Evolutionary conservation across 2,797 vertebrate species (phyloP).

Genomic region (Merluccius polli): DNA sequence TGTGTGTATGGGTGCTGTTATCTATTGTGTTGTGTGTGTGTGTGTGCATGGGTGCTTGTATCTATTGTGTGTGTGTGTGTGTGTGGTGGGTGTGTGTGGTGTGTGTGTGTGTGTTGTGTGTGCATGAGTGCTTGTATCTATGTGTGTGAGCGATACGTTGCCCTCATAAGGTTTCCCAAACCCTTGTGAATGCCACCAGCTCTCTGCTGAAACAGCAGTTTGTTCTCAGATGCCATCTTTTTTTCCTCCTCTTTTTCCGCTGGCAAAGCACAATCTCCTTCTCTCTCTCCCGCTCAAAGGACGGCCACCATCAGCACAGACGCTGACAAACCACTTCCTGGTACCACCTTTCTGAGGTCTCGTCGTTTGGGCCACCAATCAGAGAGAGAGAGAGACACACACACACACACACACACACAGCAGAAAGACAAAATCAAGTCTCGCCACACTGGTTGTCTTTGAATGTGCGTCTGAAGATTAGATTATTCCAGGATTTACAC

Average conservation of each 20-base stretch:
- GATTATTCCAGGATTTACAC: constrained; percentile 40
- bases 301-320: constrained; percentile 63
- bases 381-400: constrained; percentile 10
- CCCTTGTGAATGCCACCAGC: constrained; percentile 69
- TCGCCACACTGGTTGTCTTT: background rate
- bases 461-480: constrained; percentile 15
- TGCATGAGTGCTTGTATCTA: constrained; percentile 16
- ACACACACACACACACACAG: background rate
- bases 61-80: constrained; percentile 12
- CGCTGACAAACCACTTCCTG: constrained; percentile 50
- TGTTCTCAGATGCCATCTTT: constrained; percentile 51
- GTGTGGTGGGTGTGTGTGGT: constrained; percentile 27
- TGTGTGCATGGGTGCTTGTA: too few relatives aligned
- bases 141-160: constrained; percentile 61
- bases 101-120: constrained; percentile 26
- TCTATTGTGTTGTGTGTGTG: too few relatives aligned
- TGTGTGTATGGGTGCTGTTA: too few relatives aligned
- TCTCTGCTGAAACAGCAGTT: constrained; percentile 75
- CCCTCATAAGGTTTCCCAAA: constrained; percentile 63
- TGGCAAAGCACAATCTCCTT: constrained; percentile 59
- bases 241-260: constrained; percentile 38
- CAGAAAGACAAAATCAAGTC: background rate
- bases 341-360: constrained; percentile 31
- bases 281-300: constrained; percentile 40
- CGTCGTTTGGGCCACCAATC: constrained; percentile 31